These are phyloP conservation scores for Spea multiplicata DNA, from an alignment of 2,113 vertebrate genomes.

Conservation along the genomic window DNA sequence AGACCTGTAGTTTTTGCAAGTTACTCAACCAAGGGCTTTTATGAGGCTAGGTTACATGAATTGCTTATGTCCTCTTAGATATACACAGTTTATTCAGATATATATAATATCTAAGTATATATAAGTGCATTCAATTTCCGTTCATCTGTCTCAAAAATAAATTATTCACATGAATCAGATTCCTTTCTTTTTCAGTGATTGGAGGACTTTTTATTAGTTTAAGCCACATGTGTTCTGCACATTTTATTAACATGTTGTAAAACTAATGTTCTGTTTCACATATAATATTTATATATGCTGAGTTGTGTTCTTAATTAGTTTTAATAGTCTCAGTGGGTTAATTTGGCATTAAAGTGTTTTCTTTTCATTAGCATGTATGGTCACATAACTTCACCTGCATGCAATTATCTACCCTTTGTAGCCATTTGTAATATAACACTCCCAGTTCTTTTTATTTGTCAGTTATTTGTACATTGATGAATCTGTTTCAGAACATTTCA, in stretches of 20 bases:
- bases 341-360: not conserved
- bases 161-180: too few species aligned
- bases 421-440: not conserved
- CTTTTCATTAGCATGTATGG: not conserved
- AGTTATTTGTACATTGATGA: constrained; percentile 6
- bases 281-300: too few species aligned
- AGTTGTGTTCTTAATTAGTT: not conserved
- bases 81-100: too few species aligned
- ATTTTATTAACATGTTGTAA: not conserved
- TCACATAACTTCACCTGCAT: not conserved
- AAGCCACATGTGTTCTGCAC: not conserved
- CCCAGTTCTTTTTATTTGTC: constrained; percentile 1
- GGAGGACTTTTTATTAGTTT: not conserved
- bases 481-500: constrained; percentile 6
- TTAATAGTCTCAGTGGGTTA: not conserved
- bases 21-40: too few species aligned
- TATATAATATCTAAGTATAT: too few species aligned
- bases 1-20: too few species aligned
- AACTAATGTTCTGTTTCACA: too few species aligned
- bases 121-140: too few species aligned
- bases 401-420: not conserved
- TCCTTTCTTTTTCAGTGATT: too few species aligned
- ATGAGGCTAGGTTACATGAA: too few species aligned
- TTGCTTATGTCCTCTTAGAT: too few species aligned
- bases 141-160: too few species aligned